Base-by-base conservation (phyloP, 64 coral and sea anemone genomes). In the Hydrozoanthus tunicans region DNA sequence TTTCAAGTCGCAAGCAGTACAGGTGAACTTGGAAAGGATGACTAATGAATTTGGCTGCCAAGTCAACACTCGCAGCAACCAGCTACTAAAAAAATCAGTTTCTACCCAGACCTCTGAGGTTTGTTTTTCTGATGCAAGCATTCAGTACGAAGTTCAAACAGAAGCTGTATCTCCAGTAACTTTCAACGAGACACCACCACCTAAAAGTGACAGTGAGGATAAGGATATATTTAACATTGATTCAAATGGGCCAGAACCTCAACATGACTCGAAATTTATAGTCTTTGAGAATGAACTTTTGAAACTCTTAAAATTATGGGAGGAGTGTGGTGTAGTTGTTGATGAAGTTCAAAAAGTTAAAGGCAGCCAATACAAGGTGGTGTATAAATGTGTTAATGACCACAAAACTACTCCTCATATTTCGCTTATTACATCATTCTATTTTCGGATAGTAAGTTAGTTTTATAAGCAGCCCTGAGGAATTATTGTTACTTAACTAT, bases 201-300 rank as follows among this genome's bases (percentile, higher is more conserved):
- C 67, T 70, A 70, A 70, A 70, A 70, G 17, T 70, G 17, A 43
- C 7, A 74, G 12, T 74, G 27, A 74, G 20, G 69, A 72, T 72
- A 4, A 72, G 24, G 69, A 72, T 23, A 26, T 51, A 11, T 74
- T 12, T 9, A 43, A 43, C 2, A 51, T 74, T 10, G 71, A 52
- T 51, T 51, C 52, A 74, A 74, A 52, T 9, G 26, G 71, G 71
- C 25, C 27, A 53, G 71, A 74, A 9, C 77, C 77, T 79, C 14
- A 79, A 79, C 6, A 79, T 79, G 77, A 58, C 58, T 56, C 17
- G 20, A 79, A 79, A 7, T 78, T 58, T 58, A 17, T 79, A 7
- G 77, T 79, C 17, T 79, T 79, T 79, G 54, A 79, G 12, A 56
- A 59, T 17, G 53, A 79, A 23, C 8, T 79, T 56, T 58, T n/a